Base-by-base conservation (phyloP, 2,113 vertebrate genomes). In the Drymodes brunneopygia region DNA sequence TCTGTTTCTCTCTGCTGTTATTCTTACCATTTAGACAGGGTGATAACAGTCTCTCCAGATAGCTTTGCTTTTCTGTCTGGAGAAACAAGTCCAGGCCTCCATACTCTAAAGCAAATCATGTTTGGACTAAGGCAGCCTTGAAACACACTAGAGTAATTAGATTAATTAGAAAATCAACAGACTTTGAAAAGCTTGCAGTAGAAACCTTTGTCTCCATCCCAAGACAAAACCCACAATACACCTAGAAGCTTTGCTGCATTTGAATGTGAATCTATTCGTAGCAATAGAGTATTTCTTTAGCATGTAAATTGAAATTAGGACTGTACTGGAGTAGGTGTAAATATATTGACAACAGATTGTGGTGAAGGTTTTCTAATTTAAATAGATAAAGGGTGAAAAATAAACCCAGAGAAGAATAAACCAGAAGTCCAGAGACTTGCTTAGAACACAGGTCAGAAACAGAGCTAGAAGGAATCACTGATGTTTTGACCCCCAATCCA, bases 81-180 rank as follows among this genome's bases (percentile, higher is more conserved):
- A 91, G 36, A 86, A 87, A 53, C 7, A 84, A 67, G 56, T 36
- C 57, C 40, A 95, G 73, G 27, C 35, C 51, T 56, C 38, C 31
- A 31, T n/a, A 58, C 15, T 77, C 40, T 24, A 54, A 88, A 85
- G 66, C 7, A 84, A 89, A 65, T 75, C 29, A 53, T 33, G 10
- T 47, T 84, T 79, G 36, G n/a, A 57, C 70, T 24, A 31, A 85
- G 36, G 23, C 25, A 92, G 40, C 65, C 62, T 60, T 67, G n/a
- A 79, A 92, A 87, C 15, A 79, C 77, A 33, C 40, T 78, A 56
- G 8, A 74, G 61, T 29, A 91, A 89, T 92, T 75, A 92, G 28
- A 92, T 81, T 75, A 79, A 84, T 89, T 92, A 72, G 73, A 19
- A 87, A 95, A 81, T 61, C 57, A 84, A 74, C 56, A 90, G 69